Evolutionary conservation across 2,113 vertebrate genomes (phyloP), one percentile per base, ranked within the genome.

Genomic region (Lophura nycthemera): DNA sequence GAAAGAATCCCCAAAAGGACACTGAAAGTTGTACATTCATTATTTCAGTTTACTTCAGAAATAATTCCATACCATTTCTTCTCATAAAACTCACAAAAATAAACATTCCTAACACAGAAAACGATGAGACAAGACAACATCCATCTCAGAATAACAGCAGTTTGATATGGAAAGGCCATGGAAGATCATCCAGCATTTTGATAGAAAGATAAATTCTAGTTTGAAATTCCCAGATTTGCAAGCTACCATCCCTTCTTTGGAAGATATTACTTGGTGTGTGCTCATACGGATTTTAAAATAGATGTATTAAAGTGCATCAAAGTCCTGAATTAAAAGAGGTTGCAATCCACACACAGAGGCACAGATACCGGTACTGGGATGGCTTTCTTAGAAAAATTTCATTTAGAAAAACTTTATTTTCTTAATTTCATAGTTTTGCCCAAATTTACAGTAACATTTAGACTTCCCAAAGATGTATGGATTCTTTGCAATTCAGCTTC

Each of bases 81-180:
- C 57, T 72, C 40, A 69, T 14, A 86, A 93, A 76, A 38, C 61
- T 83, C 25, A 19, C 71, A 77, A 86, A 95, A 92, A 65, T n/a
- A 94, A 92, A 72, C 72, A 61, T 34, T 65, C 63, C 30, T 38
- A 76, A 78, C 22, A n/a, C 1, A 75, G 20, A 74, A 75, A 82
- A 90, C 92, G 84, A 75, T 17, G 70, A 86, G 25, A 82, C 25
- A 65, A 88, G 83, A 67, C 79, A 92, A 61, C 13, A 73, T 15
- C 70, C 22, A 78, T 47, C 77, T 67, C 65, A 79, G 63, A 90
- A 29, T 69, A 94, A 84, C 36, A 89, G 30, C 24, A 24, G 14
- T 71, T 78, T 14, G 70, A 84, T 73, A 86, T 3, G 59, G 81
- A 82, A 93, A 87, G 36, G 40, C 18, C 52, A 25, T 66, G 76